These are phyloP conservation scores for Hormaphis cornu DNA, from an alignment of 1,140 invertebrate species.

Conservation along the genomic window DNA sequence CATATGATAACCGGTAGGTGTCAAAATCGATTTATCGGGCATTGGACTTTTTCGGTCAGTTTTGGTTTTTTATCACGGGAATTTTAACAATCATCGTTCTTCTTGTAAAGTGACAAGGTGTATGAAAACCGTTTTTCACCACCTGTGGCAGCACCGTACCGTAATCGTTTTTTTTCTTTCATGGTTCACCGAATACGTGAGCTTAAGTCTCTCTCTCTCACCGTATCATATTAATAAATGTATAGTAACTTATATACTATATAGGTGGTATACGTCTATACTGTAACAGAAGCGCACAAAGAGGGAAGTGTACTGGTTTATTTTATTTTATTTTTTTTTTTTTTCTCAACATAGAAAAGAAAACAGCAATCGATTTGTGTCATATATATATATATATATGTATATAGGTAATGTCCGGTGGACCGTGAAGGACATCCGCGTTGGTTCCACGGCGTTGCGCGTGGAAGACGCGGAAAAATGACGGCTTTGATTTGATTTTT, in stretches of 20 bases:
- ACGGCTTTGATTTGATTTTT: background rate
- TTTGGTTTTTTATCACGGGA: no score
- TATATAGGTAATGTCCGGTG: background rate
- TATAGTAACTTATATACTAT: no score
- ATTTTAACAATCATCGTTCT: no score
- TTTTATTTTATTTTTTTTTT: background rate
- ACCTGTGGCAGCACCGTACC: background rate
- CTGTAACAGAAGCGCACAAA: background rate
- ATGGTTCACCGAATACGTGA: slow-evolving; percentile 1
- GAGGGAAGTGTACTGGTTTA: background rate
- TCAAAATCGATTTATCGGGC: no score
- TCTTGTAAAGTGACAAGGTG: no score
- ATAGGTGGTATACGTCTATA: no score
- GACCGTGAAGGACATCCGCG: slow-evolving; percentile 23
- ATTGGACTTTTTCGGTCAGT: no score
- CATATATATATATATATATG: no score
- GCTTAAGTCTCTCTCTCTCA: no score
- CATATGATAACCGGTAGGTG: no score
- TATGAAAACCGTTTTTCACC: slow-evolving; percentile 21
- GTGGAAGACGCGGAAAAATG: background rate
- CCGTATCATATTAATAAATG: no score
- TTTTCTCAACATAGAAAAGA: background rate
- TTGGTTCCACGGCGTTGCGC: background rate
- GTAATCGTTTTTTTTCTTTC: slow-evolving; percentile 27
- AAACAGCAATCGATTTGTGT: slow-evolving; percentile 29